Percentiles rank a stretch among this genome's conserved stretches.
Conservation (phyloP, 2,797 vertebrate species). For the Paramormyrops hopkinsi region DNA sequence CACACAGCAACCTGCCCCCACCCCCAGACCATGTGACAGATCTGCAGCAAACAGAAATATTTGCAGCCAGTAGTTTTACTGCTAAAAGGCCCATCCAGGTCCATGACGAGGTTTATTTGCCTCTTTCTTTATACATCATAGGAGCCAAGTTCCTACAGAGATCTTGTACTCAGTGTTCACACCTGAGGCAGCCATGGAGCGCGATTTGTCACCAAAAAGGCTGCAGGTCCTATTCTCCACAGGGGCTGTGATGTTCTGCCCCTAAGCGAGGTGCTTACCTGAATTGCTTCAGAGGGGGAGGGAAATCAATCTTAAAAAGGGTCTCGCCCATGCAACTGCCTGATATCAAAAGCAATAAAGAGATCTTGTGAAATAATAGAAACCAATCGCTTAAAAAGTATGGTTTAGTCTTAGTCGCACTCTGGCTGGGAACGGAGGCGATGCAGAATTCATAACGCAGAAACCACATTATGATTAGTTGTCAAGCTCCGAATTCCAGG, state of each 20-base stretch:
- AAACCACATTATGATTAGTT: constrained; percentile 6
- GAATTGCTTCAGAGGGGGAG: background rate
- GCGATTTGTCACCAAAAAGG: background rate
- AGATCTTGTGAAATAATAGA: constrained; percentile 4
- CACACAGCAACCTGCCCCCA: background rate
- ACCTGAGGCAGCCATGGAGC: background rate
- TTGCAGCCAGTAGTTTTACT: background rate
- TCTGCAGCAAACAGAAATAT: background rate
- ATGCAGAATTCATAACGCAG: background rate
- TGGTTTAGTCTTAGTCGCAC: background rate
- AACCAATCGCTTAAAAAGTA: constrained; percentile 12
- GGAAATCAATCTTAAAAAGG: constrained; percentile 3
- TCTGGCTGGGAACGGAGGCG: background rate
- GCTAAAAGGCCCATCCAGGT: no score
- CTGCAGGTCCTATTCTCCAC: background rate
- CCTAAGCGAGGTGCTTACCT: background rate
- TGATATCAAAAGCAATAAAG: constrained; percentile 7
- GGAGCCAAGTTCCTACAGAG: background rate
- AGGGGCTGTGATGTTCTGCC: background rate
- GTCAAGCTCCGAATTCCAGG: constrained; percentile 9
- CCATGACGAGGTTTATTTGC: background rate
- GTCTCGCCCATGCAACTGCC: background rate
- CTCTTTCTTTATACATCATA: background rate
- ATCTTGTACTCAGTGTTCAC: background rate
- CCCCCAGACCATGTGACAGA: background rate